Base-by-base conservation (phyloP, 2,888 invertebrate species). In the Drosophila mayaguana region DNA sequence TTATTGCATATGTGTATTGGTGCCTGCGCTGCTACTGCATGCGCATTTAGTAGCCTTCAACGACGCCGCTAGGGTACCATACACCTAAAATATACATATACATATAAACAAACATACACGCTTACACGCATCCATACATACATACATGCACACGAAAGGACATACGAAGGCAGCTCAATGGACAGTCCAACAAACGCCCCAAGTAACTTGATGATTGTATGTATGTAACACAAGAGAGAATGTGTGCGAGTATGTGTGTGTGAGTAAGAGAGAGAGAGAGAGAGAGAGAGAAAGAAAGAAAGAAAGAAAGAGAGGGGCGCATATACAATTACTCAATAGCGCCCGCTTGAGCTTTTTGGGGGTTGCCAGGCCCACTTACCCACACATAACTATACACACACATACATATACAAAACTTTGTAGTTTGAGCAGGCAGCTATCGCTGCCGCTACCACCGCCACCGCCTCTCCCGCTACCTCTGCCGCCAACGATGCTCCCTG, bases 1-100 rank as follows among this genome's bases (percentile, higher is more conserved):
- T 76, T 70, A 75, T 72, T 89, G 80, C 88, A 77, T 72, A 59
- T 72, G 83, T 81, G 87, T 83, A 66, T 75, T 79, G 75, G 72
- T 63, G 75, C 75, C 66, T 77, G 72, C 62, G 63, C 77, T 76
- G 67, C 72, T 67, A 62, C 88, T 88, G 83, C 86, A 88, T 89
- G 88, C 88, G 86, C 86, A 85, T 81, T 86, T 87, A 87, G 88
- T 85, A 85, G 87, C 89, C 89, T 85, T 89, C 84, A 85, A 87
- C 83, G 83, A 60, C 54, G 82, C 85, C 88, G 72, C 84, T 71
- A 80, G 82, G 81, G 72, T 63, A 55, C 63, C 57, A 50, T 60
- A 61, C 67, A 72, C 53, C 51, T 53, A 59, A 50, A 63, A 46
- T 32, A 32, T 50, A 50, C 11, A 28, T 18, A 78, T 48, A 63